phyloP scores from a whole-genome alignment of 64 coral and sea anemone genomes.

The Stichodactyla mertensii region DNA sequence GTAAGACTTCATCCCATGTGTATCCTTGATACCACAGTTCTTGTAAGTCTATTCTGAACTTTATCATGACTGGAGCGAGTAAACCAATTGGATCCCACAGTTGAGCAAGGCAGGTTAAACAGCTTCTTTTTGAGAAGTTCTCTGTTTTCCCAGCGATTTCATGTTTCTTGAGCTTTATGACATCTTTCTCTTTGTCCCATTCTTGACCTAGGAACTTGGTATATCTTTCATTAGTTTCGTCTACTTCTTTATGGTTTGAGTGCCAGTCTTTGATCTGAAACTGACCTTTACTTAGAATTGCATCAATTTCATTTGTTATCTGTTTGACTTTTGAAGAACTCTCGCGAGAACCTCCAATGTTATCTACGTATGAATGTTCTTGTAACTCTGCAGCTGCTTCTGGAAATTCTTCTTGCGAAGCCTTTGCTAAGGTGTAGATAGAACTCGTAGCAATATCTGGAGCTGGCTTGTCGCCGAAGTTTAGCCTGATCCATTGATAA shows the following conservation, averaged over 20 bases:
- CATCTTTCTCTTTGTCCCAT: slow-evolving; percentile 44
- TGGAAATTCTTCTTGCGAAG: slow-evolving; percentile 35
- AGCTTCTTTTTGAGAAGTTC: not conserved
- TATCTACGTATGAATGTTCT: slow-evolving; percentile 47
- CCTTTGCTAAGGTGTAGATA: slow-evolving; percentile 37
- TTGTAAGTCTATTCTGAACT: slow-evolving; percentile 39
- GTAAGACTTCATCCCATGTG: slow-evolving; percentile 33
- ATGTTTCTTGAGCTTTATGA: slow-evolving; percentile 49
- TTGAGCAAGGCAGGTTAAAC: not conserved
- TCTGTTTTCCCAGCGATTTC: not conserved
- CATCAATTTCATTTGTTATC: slow-evolving; percentile 30
- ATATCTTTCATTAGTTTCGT: not conserved
- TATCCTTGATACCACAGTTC: slow-evolving; percentile 28
- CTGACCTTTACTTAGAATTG: slow-evolving; percentile 38
- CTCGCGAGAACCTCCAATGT: slow-evolving; percentile 49
- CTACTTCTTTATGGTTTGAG: slow-evolving; percentile 32
- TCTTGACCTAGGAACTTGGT: slow-evolving; percentile 46
- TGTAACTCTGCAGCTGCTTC: slow-evolving; percentile 45
- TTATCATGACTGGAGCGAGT: slow-evolving; percentile 1
- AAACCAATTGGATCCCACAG: slow-evolving; percentile 43
- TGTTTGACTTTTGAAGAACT: slow-evolving; percentile 18
- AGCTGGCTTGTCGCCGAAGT: slow-evolving; percentile 59
- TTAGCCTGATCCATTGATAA: slow-evolving; percentile 39
- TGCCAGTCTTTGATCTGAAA: slow-evolving; percentile 52
- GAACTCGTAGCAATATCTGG: slow-evolving; percentile 53